Conservation (phyloP, 2,113 vertebrate genomes). For the Murina feae region DNA sequence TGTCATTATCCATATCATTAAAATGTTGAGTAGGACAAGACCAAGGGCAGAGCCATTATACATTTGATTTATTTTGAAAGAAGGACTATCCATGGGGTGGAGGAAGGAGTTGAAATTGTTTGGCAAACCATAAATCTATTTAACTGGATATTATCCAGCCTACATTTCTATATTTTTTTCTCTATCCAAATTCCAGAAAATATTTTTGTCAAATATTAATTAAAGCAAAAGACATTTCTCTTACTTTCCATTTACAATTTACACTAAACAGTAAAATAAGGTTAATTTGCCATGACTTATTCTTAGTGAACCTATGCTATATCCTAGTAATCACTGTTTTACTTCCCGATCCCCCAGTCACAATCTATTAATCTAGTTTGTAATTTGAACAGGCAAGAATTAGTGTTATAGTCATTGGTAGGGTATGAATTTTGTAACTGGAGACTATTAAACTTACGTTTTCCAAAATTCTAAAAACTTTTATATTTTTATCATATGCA, state of each 20-base stretch:
- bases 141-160: background rate
- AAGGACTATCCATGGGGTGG: background rate
- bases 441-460: background rate
- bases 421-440: background rate
- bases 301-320: background rate
- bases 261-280: background rate
- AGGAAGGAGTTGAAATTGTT: slow-evolving; percentile 6
- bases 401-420: background rate
- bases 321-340: background rate
- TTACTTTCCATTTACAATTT: slow-evolving; percentile 27
- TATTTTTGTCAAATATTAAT: slow-evolving; percentile 26
- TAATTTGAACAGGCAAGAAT: slow-evolving; percentile 19
- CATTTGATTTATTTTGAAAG: slow-evolving; percentile 62
- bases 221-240: slow-evolving; percentile 12
- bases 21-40: slow-evolving; percentile 68
- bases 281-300: background rate
- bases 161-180: slow-evolving; percentile 30
- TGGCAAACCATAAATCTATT: slow-evolving; percentile 12
- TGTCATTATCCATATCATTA: slow-evolving; percentile 69
- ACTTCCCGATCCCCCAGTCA: background rate
- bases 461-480: background rate
- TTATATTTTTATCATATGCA: background rate
- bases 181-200: background rate
- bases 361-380: background rate
- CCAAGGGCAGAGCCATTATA: slow-evolving; percentile 51